Base-by-base conservation (phyloP, 2,888 invertebrate species). In the Cryptocephalus moraei region DNA sequence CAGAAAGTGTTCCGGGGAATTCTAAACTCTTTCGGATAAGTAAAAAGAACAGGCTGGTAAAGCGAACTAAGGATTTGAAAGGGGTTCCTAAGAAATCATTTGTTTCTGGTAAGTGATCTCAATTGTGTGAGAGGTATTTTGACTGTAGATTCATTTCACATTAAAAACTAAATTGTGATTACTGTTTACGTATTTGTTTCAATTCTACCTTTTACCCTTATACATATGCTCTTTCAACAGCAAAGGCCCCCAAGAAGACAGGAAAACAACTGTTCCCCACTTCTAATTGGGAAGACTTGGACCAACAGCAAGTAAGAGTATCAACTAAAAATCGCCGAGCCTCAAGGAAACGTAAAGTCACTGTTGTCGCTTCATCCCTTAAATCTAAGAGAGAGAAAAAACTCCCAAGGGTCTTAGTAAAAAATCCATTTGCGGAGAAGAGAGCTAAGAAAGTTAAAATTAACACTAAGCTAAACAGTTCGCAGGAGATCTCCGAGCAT, bases 401-500 rank as follows among this genome's bases (percentile, higher is more conserved):
- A 32, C 32, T 40, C 40, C 32, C 22, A 22, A 6, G 3, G 22
- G 22, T 22, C 22, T 47, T 10, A 39, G 14, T 11, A 6, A 22
- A 6, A 22, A 22, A 22, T 22, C 22, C 22, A 6, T 22, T 22
- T 22, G 22, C 22, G 22, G 22, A 22, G 22, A 22, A 22, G 22
- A 22, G 36, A 0, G 71, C 73, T 14, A 88, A 87, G 59, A 80
- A 79, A 50, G 89, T 91, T 0, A 83, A 84, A 64, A 86, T 89
- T 54, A 77, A 78, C 11, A 71, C 86, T 0, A 80, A 81, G 54
- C 76, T 79, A 51, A 89, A 88, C 61, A 78, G 75, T 2, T 78
- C 79, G 52, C 88, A 89, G 62, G 81, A 81, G 32, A 77, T 84
- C 0, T 73, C 80, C 2, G 88, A 90, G 53, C 89, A 90, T 56